These are phyloP conservation scores for Tenebrosternarchus preto DNA, from an alignment of 2,113 vertebrate genomes.

Conservation along the genomic window DNA sequence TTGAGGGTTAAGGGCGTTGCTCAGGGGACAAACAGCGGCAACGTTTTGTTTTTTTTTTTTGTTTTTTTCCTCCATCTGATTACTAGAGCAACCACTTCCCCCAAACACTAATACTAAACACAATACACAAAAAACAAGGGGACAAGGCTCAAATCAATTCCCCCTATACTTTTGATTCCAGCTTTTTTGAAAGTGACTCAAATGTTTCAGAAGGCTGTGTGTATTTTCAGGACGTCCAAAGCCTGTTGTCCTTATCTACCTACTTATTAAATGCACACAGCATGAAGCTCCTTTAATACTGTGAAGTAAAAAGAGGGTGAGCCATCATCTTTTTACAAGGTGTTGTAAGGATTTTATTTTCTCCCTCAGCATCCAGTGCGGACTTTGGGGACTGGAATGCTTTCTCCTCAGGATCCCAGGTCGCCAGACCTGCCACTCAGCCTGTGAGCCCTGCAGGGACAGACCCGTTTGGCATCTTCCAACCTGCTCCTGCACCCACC, in stretches of 20 bases:
- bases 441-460: constrained; percentile 68
- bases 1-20: no score
- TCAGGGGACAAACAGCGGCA: no score
- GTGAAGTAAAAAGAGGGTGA: constrained; percentile 74
- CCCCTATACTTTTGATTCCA: constrained; percentile 8
- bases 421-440: constrained; percentile 66
- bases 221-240: constrained; percentile 12
- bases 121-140: neutral
- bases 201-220: constrained; percentile 41
- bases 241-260: constrained; percentile 52
- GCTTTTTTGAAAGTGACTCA: constrained; percentile 45
- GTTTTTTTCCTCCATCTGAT: no score
- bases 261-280: constrained; percentile 62
- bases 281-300: constrained; percentile 84
- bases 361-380: constrained; percentile 75
- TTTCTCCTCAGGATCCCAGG: constrained; percentile 86
- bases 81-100: no score
- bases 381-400: constrained; percentile 97
- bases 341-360: constrained; percentile 12
- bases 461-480: constrained; percentile 70
- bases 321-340: constrained; percentile 64
- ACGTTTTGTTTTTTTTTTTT: no score
- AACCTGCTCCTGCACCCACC: constrained; percentile 66
- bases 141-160: neutral
- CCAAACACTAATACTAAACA: no score